Evolutionary conservation across 2,113 vertebrate species (phyloP), one percentile per base, ranked within the genome.

Genomic region (Amphiprion percula): DNA sequence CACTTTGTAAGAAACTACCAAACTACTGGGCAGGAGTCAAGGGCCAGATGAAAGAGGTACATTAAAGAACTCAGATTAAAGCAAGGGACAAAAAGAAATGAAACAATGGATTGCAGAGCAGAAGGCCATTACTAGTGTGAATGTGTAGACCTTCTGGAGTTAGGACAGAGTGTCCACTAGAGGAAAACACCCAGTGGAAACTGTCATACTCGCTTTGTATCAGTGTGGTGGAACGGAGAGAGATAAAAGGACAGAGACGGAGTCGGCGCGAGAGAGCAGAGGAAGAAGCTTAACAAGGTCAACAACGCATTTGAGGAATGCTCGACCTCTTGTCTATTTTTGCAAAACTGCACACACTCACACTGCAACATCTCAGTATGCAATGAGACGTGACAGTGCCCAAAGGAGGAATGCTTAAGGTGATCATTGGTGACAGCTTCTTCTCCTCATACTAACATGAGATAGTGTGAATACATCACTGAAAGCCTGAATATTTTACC

Each of bases 201-300:
- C 81, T 89, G 86, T 91, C 90, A 71, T 79, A 77, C 64, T 65
- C 37, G 23, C 49, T 91, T 88, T 87, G 61, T 54, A 39, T 88
- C 83, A 86, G 64, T 17, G 10, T 24, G 47, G 69, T 70, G 79
- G 64, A 82, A 80, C 52, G 60, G 30, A 52, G 49, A 68, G 70
- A 91, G 77, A 91, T 77, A 59, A 76, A 86, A 66, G 41, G 74
- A 88, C 74, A 72, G 76, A 76, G 21, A 75, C 26, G 28, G 67
- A 84, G 68, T 68, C 47, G 71, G 70, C 77, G 33, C 33, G 53
- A 77, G 52, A 69, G 37, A 82, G 62, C 62, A 59, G 65, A 64
- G 50, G 62, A 81, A 68, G 86, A 60, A 72, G 69, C 65, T 88
- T 82, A 83, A 84, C 82, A 87, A 90, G 89, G 90, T 91, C 88